Evolutionary conservation across 2,888 invertebrate genomes (phyloP), one percentile per base, ranked within the genome.

Genomic region (Lycocerus yunnanus): DNA sequence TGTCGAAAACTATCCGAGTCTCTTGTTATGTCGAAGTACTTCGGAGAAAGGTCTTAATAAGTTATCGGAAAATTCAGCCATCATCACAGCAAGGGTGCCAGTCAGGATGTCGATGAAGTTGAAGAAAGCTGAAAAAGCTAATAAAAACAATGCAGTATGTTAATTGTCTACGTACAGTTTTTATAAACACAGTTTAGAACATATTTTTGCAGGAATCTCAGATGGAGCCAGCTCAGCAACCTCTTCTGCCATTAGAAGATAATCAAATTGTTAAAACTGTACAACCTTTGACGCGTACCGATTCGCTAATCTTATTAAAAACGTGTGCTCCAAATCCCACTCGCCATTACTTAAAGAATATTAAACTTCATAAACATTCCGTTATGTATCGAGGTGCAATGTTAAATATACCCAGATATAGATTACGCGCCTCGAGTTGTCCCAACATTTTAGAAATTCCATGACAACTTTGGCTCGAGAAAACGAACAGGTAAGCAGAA

Each of bases 361-460:
- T 93, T 72, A 90, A 91, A 81, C 89, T 93, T 83, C 94, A 94
- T 80, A 89, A 95, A 78, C 95, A 94, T 83, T 95, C 95, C 0
- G 92, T 96, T 78, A 94, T 95, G 86, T 95, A 96, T 85, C 92
- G 96, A 66, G 95, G 95, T 61, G 95, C 96, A 5, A 93, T 95
- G 89, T 87, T 96, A 72, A 95, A 94, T 85, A 93, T 94, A 72
- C 93, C 93, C 82, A 92, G 94, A 78, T 96, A 96, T 86, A 90
- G 93, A 71, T 87, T 96, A 74, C 90, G 94, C 77, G 96, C 97
- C 1, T 95, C 95, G 2, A 97, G 97, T 63, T 97, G 97, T 85
- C 97, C 97, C 0, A 94, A 97, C 87, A 95, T 97, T 82, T 93
- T 84, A 91, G 94, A 81, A 95, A 95, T 84, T 95, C 95, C n/a